phyloP scores from a whole-genome alignment of 2,888 invertebrate species.

The Margaritifera margaritifera region DNA sequence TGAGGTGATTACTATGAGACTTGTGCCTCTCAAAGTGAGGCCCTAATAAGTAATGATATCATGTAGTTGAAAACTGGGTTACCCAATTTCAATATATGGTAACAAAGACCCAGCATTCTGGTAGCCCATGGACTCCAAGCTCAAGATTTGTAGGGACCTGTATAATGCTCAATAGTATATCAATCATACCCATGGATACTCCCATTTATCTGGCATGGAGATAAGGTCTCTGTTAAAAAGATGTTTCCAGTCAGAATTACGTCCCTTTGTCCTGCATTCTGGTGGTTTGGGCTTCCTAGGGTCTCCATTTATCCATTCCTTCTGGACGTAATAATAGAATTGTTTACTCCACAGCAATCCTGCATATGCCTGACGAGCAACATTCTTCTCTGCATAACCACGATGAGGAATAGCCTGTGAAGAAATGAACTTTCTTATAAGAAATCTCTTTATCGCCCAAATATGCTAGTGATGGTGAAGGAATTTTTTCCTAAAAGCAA shows the following conservation, averaged over 20 bases:
- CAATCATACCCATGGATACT: constrained; percentile 72
- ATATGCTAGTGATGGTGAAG: no score
- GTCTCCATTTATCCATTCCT: constrained; percentile 63
- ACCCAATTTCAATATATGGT: no score
- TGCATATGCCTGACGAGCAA: constrained; percentile 69
- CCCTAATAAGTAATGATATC: no score
- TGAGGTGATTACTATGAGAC: no score
- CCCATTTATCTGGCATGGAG: constrained; percentile 74
- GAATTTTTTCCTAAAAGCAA: no score
- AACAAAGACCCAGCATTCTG: no score
- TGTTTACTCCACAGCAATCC: constrained; percentile 73
- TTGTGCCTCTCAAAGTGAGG: no score
- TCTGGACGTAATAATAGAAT: constrained; percentile 69
- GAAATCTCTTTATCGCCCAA: not conserved
- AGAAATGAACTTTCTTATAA: not conserved
- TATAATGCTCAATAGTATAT: no score
- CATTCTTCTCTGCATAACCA: constrained; percentile 35
- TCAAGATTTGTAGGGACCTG: no score
- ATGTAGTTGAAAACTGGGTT: no score
- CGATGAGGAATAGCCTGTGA: constrained; percentile 53
- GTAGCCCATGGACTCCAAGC: no score
- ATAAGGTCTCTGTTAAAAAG: constrained; percentile 70
- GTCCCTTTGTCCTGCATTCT: constrained; percentile 34
- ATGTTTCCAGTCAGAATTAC: constrained; percentile 68
- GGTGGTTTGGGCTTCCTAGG: constrained; percentile 41